Evolutionary conservation across 2,888 invertebrate species (phyloP).

Genomic region (Andricus quercusramuli): DNA sequence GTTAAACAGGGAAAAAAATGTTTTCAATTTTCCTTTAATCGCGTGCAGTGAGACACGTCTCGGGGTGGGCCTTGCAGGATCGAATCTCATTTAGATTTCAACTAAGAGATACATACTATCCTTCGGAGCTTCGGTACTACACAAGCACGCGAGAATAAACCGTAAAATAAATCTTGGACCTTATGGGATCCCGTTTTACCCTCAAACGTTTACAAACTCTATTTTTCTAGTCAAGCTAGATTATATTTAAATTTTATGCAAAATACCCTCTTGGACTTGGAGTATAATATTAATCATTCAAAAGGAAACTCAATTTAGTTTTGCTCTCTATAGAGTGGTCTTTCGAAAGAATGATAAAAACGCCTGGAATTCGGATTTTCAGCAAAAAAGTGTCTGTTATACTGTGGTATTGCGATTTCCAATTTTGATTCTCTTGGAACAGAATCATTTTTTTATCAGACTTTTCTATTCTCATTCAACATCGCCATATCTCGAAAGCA

Average conservation of each 20-base stretch:
- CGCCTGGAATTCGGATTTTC: too few species aligned
- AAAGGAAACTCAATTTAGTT: background rate
- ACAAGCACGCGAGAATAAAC: constrained; percentile 29
- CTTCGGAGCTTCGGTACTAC: constrained; percentile 14
- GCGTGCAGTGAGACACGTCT: constrained; percentile 44
- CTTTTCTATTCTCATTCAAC: too few species aligned
- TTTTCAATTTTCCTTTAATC: constrained; percentile 65
- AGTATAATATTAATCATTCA: background rate
- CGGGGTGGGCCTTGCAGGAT: constrained; percentile 56
- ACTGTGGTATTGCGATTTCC: too few species aligned
- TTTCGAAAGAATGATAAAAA: background rate
- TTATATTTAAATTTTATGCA: constrained; percentile 28
- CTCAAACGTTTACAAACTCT: background rate
- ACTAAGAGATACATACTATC: constrained; percentile 65
- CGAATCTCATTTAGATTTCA: constrained; percentile 72
- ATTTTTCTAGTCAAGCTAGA: constrained; percentile 9
- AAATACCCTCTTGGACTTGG: background rate
- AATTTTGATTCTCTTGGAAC: too few species aligned
- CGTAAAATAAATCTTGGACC: constrained; percentile 14
- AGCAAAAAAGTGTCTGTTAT: too few species aligned
- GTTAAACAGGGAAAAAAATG: constrained; percentile 30
- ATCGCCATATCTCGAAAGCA: too few species aligned
- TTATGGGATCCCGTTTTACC: background rate
- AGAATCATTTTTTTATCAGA: too few species aligned
- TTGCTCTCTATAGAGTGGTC: background rate